phyloP scores from a whole-genome alignment of 2,113 vertebrate species.

The Stercorarius parasiticus region DNA sequence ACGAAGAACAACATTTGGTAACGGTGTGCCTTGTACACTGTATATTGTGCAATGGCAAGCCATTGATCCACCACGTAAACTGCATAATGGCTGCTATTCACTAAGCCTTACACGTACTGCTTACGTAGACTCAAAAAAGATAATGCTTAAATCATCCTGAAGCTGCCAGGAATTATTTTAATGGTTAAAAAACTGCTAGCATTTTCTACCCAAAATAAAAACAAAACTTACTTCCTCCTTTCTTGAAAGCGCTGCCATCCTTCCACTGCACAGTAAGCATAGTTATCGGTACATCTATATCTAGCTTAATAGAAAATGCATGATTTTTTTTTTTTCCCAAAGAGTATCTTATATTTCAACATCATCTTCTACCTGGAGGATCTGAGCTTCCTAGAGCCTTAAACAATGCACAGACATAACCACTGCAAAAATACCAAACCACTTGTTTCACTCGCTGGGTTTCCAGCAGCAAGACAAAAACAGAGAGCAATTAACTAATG shows the following conservation, averaged over 20 bases:
- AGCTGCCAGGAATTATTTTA: not conserved
- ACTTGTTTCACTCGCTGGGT: not conserved
- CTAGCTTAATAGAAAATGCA: not conserved
- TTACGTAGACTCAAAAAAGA: not conserved
- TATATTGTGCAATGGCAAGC: not conserved
- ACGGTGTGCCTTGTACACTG: not conserved
- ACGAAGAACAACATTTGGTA: not conserved
- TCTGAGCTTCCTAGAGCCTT: not conserved
- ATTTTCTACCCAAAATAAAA: not conserved
- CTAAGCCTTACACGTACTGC: not conserved
- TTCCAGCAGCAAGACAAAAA: not conserved
- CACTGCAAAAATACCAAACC: not conserved
- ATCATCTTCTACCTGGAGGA: not conserved
- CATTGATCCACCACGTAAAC: not conserved
- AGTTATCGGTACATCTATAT: not conserved
- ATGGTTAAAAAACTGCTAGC: not conserved
- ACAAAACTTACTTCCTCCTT: not conserved
- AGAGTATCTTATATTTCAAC: not conserved
- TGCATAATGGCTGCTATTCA: not conserved
- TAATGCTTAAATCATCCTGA: not conserved
- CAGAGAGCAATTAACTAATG: not conserved
- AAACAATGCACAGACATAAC: not conserved
- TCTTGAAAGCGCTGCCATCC: not conserved
- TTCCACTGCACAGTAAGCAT: not conserved
- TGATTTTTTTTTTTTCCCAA: not conserved